Base-by-base conservation (phyloP, 2,888 invertebrate species). In the Perdita meconis region DNA sequence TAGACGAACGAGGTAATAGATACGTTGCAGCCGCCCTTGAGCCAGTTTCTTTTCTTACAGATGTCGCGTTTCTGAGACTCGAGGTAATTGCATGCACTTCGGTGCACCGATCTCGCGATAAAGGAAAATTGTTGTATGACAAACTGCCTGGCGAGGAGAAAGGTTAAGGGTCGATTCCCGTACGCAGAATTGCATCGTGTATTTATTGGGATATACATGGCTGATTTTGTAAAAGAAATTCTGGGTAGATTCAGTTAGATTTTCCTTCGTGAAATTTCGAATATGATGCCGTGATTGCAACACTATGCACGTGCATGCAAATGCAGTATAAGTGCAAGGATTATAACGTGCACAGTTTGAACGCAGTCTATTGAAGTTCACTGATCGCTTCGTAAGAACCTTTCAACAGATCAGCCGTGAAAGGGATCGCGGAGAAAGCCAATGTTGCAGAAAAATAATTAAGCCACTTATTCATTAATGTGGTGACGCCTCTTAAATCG, bases 81-180 rank as follows among this genome's bases (percentile, higher is more conserved):
- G 34, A 13, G 40, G 19, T 68, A 73, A 59, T 71, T 59, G 30
- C 38, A 55, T 64, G 34, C 38, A 19, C 5, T 44, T 30, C 36
- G 1, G n/a, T 2, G 38, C 19, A 26, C 30, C 38, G 53, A 53
- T 74, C 40, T 22, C 6, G 3, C 16, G 64, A 64, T 53, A 75
- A 59, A 24, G 22, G 44, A 53, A 59, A 30, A 38, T 19, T 44
- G 57, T 30, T 42, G 70, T 16, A 22, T 16, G 50, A 38, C 24
- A 30, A 53, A 42, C 38, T 12, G 50, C 19, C 12, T 22, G 24
- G 34, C 38, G 6, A 30, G 50, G 26, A 16, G n/a, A 40, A 63
- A 63, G 22, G 30, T 42, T 24, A 51, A 57, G 13, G 13, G n/a
- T 57, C 36, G 63, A 24, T 51, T 51, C 38, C 8, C 40, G 50